Conservation (phyloP, 2,888 invertebrate genomes). For the Brachyptera putata region DNA sequence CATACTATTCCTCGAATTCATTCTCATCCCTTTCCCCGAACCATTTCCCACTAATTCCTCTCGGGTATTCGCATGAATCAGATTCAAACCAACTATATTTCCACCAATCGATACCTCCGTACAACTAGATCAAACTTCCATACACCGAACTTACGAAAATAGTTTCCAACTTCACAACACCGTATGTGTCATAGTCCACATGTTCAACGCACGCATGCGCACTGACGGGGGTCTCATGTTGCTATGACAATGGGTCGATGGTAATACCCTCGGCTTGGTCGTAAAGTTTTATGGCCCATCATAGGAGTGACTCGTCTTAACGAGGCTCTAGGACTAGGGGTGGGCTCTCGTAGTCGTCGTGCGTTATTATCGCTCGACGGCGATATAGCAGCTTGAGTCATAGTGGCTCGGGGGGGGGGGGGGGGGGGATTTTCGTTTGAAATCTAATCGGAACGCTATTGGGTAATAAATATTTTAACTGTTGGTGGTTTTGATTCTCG, state of each 20-base stretch:
- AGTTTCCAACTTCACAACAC: no score
- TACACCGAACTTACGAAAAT: no score
- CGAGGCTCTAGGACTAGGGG: slow-evolving; percentile 11
- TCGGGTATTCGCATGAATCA: no score
- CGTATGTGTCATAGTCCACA: no score
- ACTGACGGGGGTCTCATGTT: slow-evolving; percentile 14
- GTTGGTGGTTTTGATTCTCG: neutral
- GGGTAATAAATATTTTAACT: slow-evolving; percentile 2
- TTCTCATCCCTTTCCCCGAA: no score
- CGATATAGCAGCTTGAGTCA: neutral
- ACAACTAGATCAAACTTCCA: no score
- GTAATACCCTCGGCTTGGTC: neutral
- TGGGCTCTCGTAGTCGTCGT: neutral
- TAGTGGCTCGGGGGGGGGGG: neutral
- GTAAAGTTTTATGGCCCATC: slow-evolving; percentile 21
- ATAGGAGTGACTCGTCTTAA: slow-evolving; percentile 16
- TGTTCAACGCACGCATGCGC: neutral
- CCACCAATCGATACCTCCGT: no score
- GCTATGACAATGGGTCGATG: slow-evolving; percentile 21
- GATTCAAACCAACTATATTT: no score
- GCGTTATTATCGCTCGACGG: neutral
- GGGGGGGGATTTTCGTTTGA: neutral
- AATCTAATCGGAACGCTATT: slow-evolving; percentile 1
- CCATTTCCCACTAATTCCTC: no score
- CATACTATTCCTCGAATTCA: no score